phyloP scores from a whole-genome alignment of 2,113 vertebrate species.

The Globicephala melas region DNA sequence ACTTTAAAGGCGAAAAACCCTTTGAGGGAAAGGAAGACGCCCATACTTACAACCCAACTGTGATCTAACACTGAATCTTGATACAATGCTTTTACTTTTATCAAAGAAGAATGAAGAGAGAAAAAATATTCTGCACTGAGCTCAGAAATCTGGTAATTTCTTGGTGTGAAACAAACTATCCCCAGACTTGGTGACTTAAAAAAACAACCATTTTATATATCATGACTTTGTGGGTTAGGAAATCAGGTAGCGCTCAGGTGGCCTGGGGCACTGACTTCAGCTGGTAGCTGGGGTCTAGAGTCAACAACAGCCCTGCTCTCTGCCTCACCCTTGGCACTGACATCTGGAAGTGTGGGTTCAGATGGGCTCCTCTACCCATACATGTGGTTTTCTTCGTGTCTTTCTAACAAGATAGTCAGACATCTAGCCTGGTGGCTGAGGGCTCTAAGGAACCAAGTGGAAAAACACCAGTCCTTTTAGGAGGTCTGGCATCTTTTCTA shows the following conservation, averaged over 20 bases:
- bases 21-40: neutral
- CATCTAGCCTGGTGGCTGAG: neutral
- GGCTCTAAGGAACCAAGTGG: neutral
- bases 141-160: neutral
- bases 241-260: neutral
- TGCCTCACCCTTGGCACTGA: neutral
- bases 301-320: neutral
- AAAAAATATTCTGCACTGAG: neutral
- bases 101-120: neutral
- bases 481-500: neutral
- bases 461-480: neutral
- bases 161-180: neutral
- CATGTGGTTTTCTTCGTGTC: neutral
- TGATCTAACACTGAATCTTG: neutral
- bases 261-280: rapidly evolving
- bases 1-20: neutral
- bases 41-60: neutral
- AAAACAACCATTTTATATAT: neutral
- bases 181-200: neutral
- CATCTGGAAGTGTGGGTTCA: neutral
- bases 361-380: rapidly evolving
- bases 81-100: neutral
- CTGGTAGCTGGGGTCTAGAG: neutral
- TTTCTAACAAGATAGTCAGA: neutral
- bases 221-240: neutral